Evolutionary conservation across 2,113 vertebrate species (phyloP).

Genomic region (Puma concolor): DNA sequence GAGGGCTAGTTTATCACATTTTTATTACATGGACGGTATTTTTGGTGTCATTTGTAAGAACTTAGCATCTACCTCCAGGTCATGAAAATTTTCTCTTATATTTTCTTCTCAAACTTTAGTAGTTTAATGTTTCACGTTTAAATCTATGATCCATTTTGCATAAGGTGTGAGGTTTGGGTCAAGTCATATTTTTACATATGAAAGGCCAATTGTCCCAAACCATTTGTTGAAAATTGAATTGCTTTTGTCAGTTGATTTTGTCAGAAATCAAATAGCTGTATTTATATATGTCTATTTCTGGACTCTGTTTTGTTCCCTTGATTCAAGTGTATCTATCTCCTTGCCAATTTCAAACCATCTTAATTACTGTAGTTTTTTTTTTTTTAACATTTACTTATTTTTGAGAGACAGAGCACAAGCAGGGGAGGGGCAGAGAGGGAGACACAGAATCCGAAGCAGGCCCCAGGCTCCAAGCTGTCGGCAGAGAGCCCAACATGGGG

Average conservation of each 20-base stretch:
- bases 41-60: neutral
- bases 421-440: too few relatives aligned
- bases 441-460: too few relatives aligned
- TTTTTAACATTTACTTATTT: too few relatives aligned
- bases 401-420: too few relatives aligned
- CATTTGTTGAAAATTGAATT: slow-evolving; percentile 4
- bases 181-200: neutral
- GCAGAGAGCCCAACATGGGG: too few relatives aligned
- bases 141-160: neutral
- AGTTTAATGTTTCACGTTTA: neutral
- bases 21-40: neutral
- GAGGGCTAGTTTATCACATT: neutral
- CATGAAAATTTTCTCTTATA: neutral
- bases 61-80: neutral
- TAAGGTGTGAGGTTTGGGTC: neutral
- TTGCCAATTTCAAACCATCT: neutral
- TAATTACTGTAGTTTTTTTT: neutral
- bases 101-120: neutral
- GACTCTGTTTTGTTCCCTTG: neutral
- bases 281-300: neutral
- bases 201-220: neutral
- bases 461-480: too few relatives aligned
- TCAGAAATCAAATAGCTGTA: neutral
- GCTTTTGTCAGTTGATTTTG: neutral
- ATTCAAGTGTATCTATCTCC: neutral